Evolutionary conservation across 30 jellyfish, hydroid and myxozoan species (phyloP), one percentile per base, ranked within the genome.

Genomic region (Aurelia sp.): DNA sequence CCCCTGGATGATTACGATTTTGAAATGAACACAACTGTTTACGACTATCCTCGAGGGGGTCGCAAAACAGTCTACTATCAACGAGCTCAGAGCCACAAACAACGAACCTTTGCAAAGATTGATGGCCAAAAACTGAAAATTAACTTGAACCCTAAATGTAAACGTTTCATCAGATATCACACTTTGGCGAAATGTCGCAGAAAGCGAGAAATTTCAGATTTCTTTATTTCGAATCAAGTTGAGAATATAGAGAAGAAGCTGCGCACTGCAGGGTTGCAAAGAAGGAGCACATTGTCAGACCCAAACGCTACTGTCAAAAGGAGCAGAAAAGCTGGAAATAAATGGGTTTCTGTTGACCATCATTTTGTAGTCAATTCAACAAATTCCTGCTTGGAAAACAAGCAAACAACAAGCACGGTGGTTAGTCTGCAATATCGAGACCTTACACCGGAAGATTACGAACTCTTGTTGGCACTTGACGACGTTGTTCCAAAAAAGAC

Each of bases 361-460:
- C 57, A 55, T 3, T 63, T 10, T 24, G 63, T 48, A 10, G 51
- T 78, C 8, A 19, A 19, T 63, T 27, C 22, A 3, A 31, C 57
- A 27, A 63, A 70, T 53, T 27, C 78, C 8, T 58, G 68, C 48
- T 62, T 77, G 22, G 81, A 48, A 11, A 52, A 10, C 15, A 66
- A 66, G 18, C 71, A 53, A 13, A 21, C 53, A 47, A 30, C 91
- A 30, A 11, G 20, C 40, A 57, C 47, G 11, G 31, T 82, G n/a
- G 21, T 70, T 31, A 21, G 35, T 20, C 21, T 82, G 78, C 92
- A 82, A 61, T 82, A 82, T 62, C 78, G 92, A 13, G 92, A 82
- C 15, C 40, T 82, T 2, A 68, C 86, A 13, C 92, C 92, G 6
- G 72, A 70, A 47, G 92, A 82, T 61, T 82, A 82, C 72, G 92